Evolutionary conservation across 1,140 invertebrate genomes (phyloP).

Genomic region (Cotesia vestalis): DNA sequence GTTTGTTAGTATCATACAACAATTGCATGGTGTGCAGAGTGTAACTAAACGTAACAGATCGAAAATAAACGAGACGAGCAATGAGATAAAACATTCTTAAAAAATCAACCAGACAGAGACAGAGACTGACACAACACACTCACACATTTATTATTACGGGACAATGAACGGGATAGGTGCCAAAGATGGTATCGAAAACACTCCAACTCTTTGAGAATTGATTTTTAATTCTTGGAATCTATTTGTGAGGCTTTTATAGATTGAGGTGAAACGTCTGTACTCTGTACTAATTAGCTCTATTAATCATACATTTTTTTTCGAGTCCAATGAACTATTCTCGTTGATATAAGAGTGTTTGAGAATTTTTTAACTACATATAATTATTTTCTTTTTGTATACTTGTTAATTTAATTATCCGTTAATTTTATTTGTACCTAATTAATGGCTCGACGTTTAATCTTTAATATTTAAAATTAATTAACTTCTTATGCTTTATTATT

Average conservation of each 20-base stretch:
- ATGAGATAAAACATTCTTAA: background rate
- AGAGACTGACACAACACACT: background rate
- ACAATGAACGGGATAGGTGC: constrained; percentile 29
- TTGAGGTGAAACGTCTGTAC: background rate
- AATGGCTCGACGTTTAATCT: too few species aligned
- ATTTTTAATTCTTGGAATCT: constrained; percentile 22
- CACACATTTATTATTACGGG: constrained; percentile 9
- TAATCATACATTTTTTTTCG: background rate
- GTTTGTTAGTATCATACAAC: too few species aligned
- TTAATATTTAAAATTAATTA: too few species aligned
- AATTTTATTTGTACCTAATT: too few species aligned
- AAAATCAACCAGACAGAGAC: constrained; percentile 1
- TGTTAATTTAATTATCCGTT: too few species aligned
- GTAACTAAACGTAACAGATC: background rate
- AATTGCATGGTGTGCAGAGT: too few species aligned
- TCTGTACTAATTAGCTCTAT: constrained; percentile 13
- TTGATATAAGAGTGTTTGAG: background rate
- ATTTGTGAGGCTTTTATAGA: background rate
- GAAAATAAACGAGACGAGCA: constrained; percentile 24
- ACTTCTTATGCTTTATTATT: too few species aligned
- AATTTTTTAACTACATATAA: too few species aligned
- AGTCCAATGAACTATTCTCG: background rate
- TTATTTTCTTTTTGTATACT: too few species aligned
- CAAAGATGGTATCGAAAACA: constrained; percentile 19
- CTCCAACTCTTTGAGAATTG: background rate